Evolutionary conservation across 2,113 vertebrate genomes (phyloP).

Genomic region (Corydoras sp.): DNA sequence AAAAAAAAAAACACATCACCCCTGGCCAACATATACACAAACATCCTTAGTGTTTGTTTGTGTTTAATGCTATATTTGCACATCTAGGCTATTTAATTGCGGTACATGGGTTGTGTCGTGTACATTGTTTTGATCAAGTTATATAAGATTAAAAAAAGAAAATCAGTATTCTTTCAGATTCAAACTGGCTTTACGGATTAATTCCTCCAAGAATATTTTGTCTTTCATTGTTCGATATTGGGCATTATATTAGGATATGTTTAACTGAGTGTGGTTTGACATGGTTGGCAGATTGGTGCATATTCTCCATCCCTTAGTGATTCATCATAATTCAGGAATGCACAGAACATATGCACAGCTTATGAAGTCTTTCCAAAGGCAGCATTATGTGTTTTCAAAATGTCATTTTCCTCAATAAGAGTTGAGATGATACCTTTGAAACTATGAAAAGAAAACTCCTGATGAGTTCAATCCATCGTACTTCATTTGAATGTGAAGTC

Average conservation of each 20-base stretch:
- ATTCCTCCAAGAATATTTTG: no score
- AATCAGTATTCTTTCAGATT: no score
- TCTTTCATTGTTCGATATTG: no score
- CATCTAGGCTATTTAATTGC: no score
- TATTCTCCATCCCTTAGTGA: not conserved
- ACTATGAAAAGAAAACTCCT: conserved; percentile 28
- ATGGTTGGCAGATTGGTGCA: no score
- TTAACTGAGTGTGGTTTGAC: no score
- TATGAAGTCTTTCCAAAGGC: conserved; percentile 38
- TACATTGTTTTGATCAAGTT: no score
- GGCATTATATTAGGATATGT: no score
- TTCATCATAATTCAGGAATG: conserved; percentile 22
- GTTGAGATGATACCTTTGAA: conserved; percentile 39
- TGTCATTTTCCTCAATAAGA: conserved; percentile 19
- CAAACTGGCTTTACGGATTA: no score
- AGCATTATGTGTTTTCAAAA: conserved; percentile 27
- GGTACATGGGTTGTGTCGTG: no score
- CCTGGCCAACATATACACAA: conserved; percentile 33
- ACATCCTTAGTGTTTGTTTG: conserved; percentile 18
- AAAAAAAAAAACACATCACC: conserved; percentile 30
- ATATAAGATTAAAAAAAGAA: not conserved
- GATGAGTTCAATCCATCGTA: conserved; percentile 7
- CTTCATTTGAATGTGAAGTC: conserved; percentile 18
- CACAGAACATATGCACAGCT: conserved; percentile 23
- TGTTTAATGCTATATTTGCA: no score